A percentile compares a stretch with the other conserved stretches of the same genome.
phyloP scores from a whole-genome alignment of 2,113 vertebrate species.

The Poecilia latipinna region DNA sequence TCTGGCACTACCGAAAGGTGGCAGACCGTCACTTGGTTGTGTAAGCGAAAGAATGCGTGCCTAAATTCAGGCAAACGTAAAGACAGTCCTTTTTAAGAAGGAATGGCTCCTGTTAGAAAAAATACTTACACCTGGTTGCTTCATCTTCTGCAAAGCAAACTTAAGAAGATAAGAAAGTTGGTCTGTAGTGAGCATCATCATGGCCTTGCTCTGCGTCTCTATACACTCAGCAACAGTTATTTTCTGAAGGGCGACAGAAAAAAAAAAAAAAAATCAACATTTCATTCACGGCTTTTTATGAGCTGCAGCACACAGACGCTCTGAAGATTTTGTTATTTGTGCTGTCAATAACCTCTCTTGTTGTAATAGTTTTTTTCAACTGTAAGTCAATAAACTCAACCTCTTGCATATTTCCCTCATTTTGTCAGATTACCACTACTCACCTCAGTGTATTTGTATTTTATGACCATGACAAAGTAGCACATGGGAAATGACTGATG shows the following conservation, averaged over 20 bases:
- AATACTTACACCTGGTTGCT: slow-evolving; percentile 96
- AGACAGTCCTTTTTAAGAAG: slow-evolving; percentile 1
- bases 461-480: no score
- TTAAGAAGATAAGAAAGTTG: slow-evolving; percentile 98
- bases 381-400: no score
- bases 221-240: slow-evolving; percentile 99
- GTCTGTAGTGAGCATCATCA: slow-evolving; percentile 97
- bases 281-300: slow-evolving; percentile 3
- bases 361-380: no score
- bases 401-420: no score
- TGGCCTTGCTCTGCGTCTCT: slow-evolving; percentile 99
- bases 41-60: slow-evolving; percentile 36
- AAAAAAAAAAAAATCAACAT: slow-evolving; percentile 13
- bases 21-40: slow-evolving; percentile 23
- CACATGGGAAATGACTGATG: no score
- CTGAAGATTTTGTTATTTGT: not conserved
- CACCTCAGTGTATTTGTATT: no score
- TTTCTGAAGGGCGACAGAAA: slow-evolving; percentile 85
- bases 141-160: slow-evolving; percentile 99
- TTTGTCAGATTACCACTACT: no score
- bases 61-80: slow-evolving; percentile 2
- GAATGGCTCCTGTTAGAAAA: slow-evolving; percentile 12
- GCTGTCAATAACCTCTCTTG: no score
- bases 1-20: slow-evolving; percentile 31
- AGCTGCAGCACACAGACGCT: slow-evolving; percentile 4